Percentiles rank a stretch among this genome's conserved stretches.
phyloP scores from a whole-genome alignment of 2,888 invertebrate species.

The Chirona hameri region DNA sequence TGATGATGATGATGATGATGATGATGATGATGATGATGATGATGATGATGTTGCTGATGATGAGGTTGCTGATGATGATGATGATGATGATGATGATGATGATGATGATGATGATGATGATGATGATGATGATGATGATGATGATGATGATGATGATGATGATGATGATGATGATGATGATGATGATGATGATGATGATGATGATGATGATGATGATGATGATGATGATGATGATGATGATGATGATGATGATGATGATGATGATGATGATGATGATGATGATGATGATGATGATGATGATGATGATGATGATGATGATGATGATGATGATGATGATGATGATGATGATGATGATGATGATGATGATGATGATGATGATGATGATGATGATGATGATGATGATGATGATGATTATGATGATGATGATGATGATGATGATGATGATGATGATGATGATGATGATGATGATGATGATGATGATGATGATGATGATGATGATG shows the following conservation, averaged over 20 bases:
- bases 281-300: slow-evolving; percentile 22
- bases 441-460: slow-evolving; percentile 22
- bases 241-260: slow-evolving; percentile 22
- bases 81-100: slow-evolving; percentile 22
- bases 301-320: slow-evolving; percentile 22
- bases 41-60: too few species aligned
- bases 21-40: slow-evolving; percentile 22
- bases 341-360: slow-evolving; percentile 22
- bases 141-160: slow-evolving; percentile 22
- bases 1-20: slow-evolving; percentile 22
- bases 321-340: slow-evolving; percentile 22
- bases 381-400: slow-evolving; percentile 22
- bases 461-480: slow-evolving; percentile 1
- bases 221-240: slow-evolving; percentile 22
- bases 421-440: too few species aligned
- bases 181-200: slow-evolving; percentile 22
- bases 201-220: slow-evolving; percentile 22
- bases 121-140: slow-evolving; percentile 22
- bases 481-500: neutral
- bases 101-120: slow-evolving; percentile 22
- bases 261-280: slow-evolving; percentile 22
- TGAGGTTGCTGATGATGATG: too few species aligned
- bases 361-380: slow-evolving; percentile 22
- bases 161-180: slow-evolving; percentile 22
- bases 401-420: too few species aligned